Evolutionary conservation across 2,797 vertebrate species (phyloP), one percentile per base, ranked within the genome.

Genomic region (Poeciliopsis turneri): DNA sequence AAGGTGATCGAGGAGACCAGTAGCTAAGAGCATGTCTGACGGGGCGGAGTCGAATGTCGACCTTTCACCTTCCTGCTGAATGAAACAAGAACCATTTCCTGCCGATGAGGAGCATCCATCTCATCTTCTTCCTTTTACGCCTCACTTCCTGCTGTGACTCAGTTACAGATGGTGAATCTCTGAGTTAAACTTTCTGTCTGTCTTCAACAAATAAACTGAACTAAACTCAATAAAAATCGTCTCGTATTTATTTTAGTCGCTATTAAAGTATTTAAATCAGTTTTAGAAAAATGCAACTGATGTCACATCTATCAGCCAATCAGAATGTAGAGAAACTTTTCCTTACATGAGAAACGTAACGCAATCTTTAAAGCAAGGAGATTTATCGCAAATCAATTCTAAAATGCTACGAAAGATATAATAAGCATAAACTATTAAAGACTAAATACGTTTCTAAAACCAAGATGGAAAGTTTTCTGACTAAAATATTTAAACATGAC

Each of bases 191-290:
- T 2, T 76, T 64, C 59, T 68, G 12, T 59, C 55, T 66, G 11
- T 84, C 43, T 80, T 79, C 47, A 78, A 82, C 28, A 30, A 20
- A 89, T 87, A 92, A 92, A 90, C 75, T 39, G 2, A 33, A 66
- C 9, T n/a, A 51, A 82, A 57, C 28, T 30, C 46, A 33, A 18
- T 1, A 3, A 7, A 45, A n/a, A 3, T 51, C 46, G 45, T 75
- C 8, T 59, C 0, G 20, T 0, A 8, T 28, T 30, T 39, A 49
- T 59, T 39, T 39, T 7, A 33, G 70, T 70, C 51, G 72, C 28
- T 55, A 4, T 2, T 30, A 53, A 68, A 25, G 23, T 10, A 4
- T 8, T 25, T 30, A n/a, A 28, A 46, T 70, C 69, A 72, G 30
- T 1, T 33, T 33, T 0, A 33, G 30, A 64, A 64, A 36, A 64